Evolutionary conservation across 2,113 vertebrate species (phyloP).

Genomic region (Scortum barcoo): DNA sequence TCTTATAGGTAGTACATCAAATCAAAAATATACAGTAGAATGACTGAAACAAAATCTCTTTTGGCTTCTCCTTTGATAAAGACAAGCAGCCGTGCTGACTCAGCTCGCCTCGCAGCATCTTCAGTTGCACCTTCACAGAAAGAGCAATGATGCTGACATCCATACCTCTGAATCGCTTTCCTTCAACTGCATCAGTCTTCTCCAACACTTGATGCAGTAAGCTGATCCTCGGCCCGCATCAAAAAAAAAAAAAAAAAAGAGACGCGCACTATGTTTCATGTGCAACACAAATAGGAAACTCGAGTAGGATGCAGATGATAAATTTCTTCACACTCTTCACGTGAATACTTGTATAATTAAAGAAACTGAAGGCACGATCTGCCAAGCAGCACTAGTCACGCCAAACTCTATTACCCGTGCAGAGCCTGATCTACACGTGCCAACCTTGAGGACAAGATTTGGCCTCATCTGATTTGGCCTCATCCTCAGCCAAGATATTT

Average conservation of each 20-base stretch:
- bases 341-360: neutral
- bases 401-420: conserved; percentile 20
- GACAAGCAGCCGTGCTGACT: conserved; percentile 52
- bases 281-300: neutral
- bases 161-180: conserved; percentile 50
- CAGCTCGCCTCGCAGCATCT: conserved; percentile 44
- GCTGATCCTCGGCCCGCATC: neutral
- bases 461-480: conserved; percentile 27
- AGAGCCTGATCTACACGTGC: conserved; percentile 14
- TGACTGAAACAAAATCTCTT: conserved; percentile 29
- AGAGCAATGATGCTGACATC: conserved; percentile 53
- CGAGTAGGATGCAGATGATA: neutral
- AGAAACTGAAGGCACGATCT: conserved; percentile 12
- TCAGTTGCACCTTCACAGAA: conserved; percentile 44
- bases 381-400: conserved; percentile 18
- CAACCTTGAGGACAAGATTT: conserved; percentile 40
- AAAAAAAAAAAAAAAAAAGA: neutral
- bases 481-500: conserved; percentile 56
- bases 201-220: conserved; percentile 28
- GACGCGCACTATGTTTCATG: neutral
- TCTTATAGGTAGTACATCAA: conserved; percentile 3
- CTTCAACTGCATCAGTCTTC: conserved; percentile 23
- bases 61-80: conserved; percentile 36
- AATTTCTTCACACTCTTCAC: conserved; percentile 1
- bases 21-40: neutral